phyloP scores from a whole-genome alignment of 1,140 invertebrate genomes.

The Piezodorus guildinii region DNA sequence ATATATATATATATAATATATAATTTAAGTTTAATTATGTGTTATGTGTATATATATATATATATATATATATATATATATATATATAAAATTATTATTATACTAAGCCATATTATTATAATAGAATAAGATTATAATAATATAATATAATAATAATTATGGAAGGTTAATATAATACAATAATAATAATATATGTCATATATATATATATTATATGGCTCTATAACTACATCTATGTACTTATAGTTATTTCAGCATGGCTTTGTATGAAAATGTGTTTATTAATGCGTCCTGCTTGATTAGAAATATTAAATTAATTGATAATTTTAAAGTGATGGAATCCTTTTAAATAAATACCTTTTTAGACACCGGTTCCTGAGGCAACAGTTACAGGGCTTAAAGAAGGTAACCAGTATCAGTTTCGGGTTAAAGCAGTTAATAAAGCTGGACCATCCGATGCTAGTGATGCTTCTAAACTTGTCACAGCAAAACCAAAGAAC shows the following conservation, averaged over 20 bases:
- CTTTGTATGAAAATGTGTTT: neutral
- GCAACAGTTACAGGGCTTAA: constrained; percentile 73
- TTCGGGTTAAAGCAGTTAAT: constrained; percentile 83
- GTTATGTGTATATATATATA: too few relatives aligned
- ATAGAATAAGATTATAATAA: too few relatives aligned
- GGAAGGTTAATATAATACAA: too few relatives aligned
- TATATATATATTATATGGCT: neutral
- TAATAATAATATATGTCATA: too few relatives aligned
- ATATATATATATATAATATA: neutral
- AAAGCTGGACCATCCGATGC: constrained; percentile 87
- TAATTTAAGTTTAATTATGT: too few relatives aligned
- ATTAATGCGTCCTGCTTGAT: neutral
- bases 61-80: too few relatives aligned
- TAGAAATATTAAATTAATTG: too few relatives aligned
- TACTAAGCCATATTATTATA: too few relatives aligned
- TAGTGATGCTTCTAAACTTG: constrained; percentile 75
- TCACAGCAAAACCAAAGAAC: constrained; percentile 79
- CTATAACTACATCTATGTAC: neutral
- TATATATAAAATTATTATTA: too few relatives aligned
- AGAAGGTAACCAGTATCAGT: constrained; percentile 88
- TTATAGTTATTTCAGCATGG: neutral
- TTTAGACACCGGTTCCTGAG: constrained; percentile 60
- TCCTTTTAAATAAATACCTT: constrained; percentile 21
- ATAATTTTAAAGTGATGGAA: too few relatives aligned
- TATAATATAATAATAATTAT: too few relatives aligned